Evolutionary conservation across 2,113 vertebrate genomes (phyloP), one percentile per base, ranked within the genome.

Genomic region (Cynocephalus volans): DNA sequence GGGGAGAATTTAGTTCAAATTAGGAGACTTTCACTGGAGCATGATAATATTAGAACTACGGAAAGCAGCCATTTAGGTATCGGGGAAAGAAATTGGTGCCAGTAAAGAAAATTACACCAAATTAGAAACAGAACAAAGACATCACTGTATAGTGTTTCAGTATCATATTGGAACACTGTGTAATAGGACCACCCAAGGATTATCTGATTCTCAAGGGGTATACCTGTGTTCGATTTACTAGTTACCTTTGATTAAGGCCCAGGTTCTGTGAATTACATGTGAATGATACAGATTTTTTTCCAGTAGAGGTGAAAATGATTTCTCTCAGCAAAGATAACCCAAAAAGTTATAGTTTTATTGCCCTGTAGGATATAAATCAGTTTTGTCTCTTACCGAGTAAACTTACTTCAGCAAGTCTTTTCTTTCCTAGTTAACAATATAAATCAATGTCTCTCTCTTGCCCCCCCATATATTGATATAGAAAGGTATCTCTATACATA

Each of bases 261-360:
- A 94, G 36, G 36, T 93, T 92, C 96, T 97, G 54, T 88, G 84
- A 93, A 72, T 84, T 90, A 45, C 36, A 48, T 77, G 76, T 96
- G 85, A 90, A 92, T 93, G 10, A 4, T 77, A 95, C 41, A 60
- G 90, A 90, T 86, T 93, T 92, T 95, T 93, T 85, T 60, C 90
- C 72, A 88, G 73, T 88, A 97, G 84, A 91, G 50, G 50, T 88
- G 50, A n/a, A 97, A 95, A 94, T 96, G 23, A 96, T 91, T 97
- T 96, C 54, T 94, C 65, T 95, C 50, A 97, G 45, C 82, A 97
- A 96, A 88, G 36, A 82, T 75, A 82, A 96, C 58, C 50, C 15
- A 87, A 84, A 94, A 93, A 6, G 17, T 92, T 94, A 88, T 67
- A 56, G 24, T 92, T 90, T 95, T 69, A 62, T 90, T 84, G 70